Evolutionary conservation across 2,113 vertebrate genomes (phyloP), one percentile per base, ranked within the genome.

Genomic region (Marmota flaviventris): DNA sequence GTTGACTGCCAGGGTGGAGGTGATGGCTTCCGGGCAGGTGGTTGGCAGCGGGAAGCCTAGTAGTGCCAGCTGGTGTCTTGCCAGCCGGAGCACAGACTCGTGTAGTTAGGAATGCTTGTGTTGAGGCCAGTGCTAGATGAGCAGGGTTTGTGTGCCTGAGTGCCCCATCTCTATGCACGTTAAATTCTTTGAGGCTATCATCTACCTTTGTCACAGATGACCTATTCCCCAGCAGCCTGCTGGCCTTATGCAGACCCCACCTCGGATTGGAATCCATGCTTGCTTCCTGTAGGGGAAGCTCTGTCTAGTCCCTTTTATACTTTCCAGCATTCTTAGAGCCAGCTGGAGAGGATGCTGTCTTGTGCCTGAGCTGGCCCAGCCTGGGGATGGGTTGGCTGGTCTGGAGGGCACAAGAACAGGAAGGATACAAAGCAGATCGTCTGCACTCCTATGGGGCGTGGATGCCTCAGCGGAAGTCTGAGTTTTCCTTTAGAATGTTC

Each of bases 31-130:
- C 53, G 27, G 53, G 81, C 91, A 92, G 90, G 95, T 95, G 87
- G 56, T 67, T 93, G 94, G 86, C 94, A 89, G 90, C 5, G 20
- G 89, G 82, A 83, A 48, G 77, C 82, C 86, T 58, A 51, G 56
- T 29, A 4, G 7, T 90, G 91, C 85, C 96, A 96, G 48, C 87
- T 96, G 96, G 56, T n/a, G 14, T 76, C 73, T 81, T 39, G 88
- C 91, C 82, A 81, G 25, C 24, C 34, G 0, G 69, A 94, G 63
- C 61, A 45, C 51, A 86, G 69, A 48, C 84, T 76, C 20, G 11
- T 12, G 0, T 11, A n/a, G 39, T 86, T 73, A 69, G 81, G 75
- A 78, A 51, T 42, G 2, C 72, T n/a, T 34, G 25, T 70, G 82
- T 61, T 4, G 34, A 94, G 65, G 51, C 67, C 39, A 17, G 53